phyloP scores from a whole-genome alignment of 2,888 invertebrate species.

The Salpingus planirostris region DNA sequence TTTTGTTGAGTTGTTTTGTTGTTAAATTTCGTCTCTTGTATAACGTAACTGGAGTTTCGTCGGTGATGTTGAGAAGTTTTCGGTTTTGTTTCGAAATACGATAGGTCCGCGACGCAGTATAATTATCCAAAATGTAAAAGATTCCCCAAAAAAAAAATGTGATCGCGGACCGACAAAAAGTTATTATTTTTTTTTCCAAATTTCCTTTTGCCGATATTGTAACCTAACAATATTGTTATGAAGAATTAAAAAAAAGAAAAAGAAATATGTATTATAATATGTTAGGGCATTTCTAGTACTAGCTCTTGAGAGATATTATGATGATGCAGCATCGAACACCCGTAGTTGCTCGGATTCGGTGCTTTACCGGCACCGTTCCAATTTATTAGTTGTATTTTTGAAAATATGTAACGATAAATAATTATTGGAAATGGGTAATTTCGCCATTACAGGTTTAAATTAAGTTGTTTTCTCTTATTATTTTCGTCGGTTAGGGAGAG shows the following conservation, averaged over 20 bases:
- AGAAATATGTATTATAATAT: neutral
- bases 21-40: no score
- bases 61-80: no score
- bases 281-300: neutral
- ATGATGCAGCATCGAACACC: neutral
- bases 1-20: no score
- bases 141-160: no score
- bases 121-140: no score
- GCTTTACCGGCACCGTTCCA: neutral
- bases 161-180: no score
- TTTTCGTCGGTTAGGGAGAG: slow-evolving; percentile 11
- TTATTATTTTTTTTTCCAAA: slow-evolving; percentile 6
- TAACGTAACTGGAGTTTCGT: no score
- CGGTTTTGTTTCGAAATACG: no score
- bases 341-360: neutral
- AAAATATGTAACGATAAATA: slow-evolving; percentile 25
- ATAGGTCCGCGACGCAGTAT: no score
- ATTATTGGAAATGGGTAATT: slow-evolving; percentile 24
- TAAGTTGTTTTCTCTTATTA: no score
- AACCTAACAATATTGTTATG: neutral
- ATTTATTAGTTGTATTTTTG: slow-evolving; percentile 11
- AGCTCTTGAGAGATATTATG: slow-evolving; percentile 1
- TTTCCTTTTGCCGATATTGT: neutral
- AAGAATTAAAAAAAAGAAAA: no score
- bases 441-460: slow-evolving; percentile 19